These are phyloP conservation scores for Andrena camellia DNA, from an alignment of 2,888 invertebrate genomes.

Conservation along the genomic window DNA sequence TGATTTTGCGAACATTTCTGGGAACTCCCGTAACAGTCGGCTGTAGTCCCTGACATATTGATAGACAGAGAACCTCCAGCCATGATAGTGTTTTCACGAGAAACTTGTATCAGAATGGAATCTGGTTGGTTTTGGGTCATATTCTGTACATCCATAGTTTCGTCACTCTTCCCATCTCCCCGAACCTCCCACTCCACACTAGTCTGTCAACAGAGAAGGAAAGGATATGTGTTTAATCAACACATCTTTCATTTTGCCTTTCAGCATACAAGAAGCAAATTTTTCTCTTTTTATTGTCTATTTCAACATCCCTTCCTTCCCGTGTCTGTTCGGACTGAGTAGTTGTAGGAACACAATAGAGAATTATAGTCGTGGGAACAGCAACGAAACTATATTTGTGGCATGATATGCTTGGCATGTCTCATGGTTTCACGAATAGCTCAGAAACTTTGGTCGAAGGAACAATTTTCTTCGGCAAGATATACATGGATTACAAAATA, in stretches of 20 bases:
- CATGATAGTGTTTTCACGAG: constrained; percentile 78
- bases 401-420: background rate
- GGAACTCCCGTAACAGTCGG: constrained; percentile 54
- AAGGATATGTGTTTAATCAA: constrained; percentile 86
- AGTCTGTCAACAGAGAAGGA: constrained; percentile 90
- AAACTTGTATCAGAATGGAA: constrained; percentile 75
- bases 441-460: constrained; percentile 3
- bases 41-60: constrained; percentile 72
- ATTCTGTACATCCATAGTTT: constrained; percentile 81
- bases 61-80: constrained; percentile 77
- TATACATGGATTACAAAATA: background rate
- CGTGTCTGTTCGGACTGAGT: constrained; percentile 76
- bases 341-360: constrained; percentile 64
- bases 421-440: constrained; percentile 16
- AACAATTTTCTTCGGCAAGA: background rate
- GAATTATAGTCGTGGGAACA: constrained; percentile 67
- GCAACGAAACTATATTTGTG: constrained; percentile 72
- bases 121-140: constrained; percentile 77
- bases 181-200: constrained; percentile 86
- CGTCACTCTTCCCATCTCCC: constrained; percentile 85
- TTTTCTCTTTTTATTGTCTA: constrained; percentile 67
- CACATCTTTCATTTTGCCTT: constrained; percentile 78
- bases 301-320: constrained; percentile 86
- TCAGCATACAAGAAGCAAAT: constrained; percentile 78
- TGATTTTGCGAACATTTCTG: constrained; percentile 54